These are phyloP conservation scores for Augochlora pura DNA, from an alignment of 1,140 invertebrate species.

Conservation along the genomic window DNA sequence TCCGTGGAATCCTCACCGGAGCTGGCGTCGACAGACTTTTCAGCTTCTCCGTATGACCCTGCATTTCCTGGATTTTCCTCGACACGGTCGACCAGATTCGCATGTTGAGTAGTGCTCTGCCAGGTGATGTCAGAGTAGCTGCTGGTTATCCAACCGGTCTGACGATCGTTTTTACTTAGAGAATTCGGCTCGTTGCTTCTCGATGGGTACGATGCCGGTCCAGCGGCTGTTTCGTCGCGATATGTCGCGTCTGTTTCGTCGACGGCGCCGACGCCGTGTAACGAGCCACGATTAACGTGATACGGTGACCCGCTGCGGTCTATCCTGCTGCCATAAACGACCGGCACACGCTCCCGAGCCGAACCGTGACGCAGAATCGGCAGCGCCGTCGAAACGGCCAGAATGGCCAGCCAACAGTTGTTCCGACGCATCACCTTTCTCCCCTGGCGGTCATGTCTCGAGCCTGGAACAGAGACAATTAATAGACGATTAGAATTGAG, in stretches of 20 bases:
- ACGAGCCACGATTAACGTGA: background rate
- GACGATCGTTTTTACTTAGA: background rate
- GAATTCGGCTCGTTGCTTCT: background rate
- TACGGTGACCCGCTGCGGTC: conserved; percentile 4
- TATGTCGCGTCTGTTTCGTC: background rate
- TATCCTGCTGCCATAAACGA: background rate
- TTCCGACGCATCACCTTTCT: conserved; percentile 68
- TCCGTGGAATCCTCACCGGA: too few species aligned
- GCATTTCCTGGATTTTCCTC: too few species aligned
- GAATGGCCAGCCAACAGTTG: conserved; percentile 64
- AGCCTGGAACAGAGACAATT: conserved; percentile 58
- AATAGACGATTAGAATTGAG: background rate
- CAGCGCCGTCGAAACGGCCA: conserved; percentile 64
- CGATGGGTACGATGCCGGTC: background rate
- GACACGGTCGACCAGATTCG: too few species aligned
- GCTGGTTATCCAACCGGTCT: background rate
- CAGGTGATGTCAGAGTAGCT: too few species aligned
- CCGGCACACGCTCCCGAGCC: conserved; percentile 13
- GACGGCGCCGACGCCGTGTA: too few species aligned
- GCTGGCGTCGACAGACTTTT: too few species aligned
- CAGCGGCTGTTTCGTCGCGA: background rate
- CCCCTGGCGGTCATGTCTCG: conserved; percentile 62
- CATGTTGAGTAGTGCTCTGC: too few species aligned
- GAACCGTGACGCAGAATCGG: conserved; percentile 36
- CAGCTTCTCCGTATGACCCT: too few species aligned